Evolutionary conservation across 1,140 invertebrate genomes (phyloP), one percentile per base, ranked within the genome.

Genomic region (Orussus abietinus): DNA sequence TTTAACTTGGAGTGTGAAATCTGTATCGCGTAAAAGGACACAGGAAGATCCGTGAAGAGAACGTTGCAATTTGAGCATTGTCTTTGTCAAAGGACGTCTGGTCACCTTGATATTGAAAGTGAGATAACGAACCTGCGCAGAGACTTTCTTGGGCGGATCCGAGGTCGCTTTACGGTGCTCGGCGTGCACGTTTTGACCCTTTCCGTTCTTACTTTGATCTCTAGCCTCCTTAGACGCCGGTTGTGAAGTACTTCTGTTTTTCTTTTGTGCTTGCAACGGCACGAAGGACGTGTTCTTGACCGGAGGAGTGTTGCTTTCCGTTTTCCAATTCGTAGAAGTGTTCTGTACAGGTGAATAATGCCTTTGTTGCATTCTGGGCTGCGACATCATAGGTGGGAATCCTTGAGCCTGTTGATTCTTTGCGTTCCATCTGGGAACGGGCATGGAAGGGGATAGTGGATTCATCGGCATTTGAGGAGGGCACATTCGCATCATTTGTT

Each of bases 201-300:
- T n/a, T n/a, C n/a, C n/a, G n/a, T n/a, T n/a, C n/a, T n/a, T n/a
- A n/a, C n/a, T n/a, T n/a, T n/a, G n/a, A n/a, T n/a, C n/a, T n/a
- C n/a, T n/a, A n/a, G n/a, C n/a, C n/a, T n/a, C n/a, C n/a, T n/a
- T n/a, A n/a, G n/a, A n/a, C n/a, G n/a, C n/a, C n/a, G n/a, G n/a
- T n/a, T n/a, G n/a, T n/a, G n/a, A n/a, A n/a, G 38, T 37, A n/a
- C 52, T 56, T 30, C 66, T 55, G 9, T 59, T 68, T 36, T 70
- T 70, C 15, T 74, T 75, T 18, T 74, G 70, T 5, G 71, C 72
- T 45, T 75, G 74, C 5, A 75, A 50, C 0, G 74, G 74, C 9
- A 75, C 69, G 10, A 75, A 75, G 0, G 69, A 47, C 3, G 62
- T 57, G 17, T 59, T 56, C 5, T 51, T 64, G 2, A 47, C n/a